phyloP scores from a whole-genome alignment of 2,888 invertebrate species.

The Tetrapedia diversipes region DNA sequence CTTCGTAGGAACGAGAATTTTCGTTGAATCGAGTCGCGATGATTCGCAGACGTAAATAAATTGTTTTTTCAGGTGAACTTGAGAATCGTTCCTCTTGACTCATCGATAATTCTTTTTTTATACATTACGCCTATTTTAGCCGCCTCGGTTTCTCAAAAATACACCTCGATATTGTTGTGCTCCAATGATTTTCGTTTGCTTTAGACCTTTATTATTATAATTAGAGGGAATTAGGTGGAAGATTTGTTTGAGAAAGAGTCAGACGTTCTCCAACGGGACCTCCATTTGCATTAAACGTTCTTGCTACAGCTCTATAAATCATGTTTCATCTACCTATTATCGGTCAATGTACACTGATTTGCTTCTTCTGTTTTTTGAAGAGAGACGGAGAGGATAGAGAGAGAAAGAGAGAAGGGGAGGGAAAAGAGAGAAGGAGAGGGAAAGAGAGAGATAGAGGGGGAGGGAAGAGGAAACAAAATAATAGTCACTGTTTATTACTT shows the following conservation, averaged over 20 bases:
- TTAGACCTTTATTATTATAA: neutral
- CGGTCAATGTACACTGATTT: neutral
- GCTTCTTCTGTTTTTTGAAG: neutral
- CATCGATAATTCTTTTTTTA: neutral
- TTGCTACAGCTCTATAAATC: neutral
- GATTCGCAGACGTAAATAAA: slow-evolving; percentile 28
- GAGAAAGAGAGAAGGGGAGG: no score
- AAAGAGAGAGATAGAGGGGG: no score
- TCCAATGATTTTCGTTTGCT: neutral
- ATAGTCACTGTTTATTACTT: no score
- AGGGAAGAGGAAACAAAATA: neutral
- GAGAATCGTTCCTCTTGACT: neutral
- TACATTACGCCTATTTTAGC: slow-evolving; percentile 30
- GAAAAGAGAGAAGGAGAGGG: no score
- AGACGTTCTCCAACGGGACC: neutral
- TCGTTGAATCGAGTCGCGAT: slow-evolving; percentile 1
- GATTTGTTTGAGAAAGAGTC: neutral
- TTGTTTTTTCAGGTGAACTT: slow-evolving; percentile 57
- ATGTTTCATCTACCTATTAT: neutral
- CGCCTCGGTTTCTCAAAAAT: neutral
- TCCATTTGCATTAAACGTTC: neutral
- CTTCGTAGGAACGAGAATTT: neutral
- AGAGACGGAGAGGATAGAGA: no score
- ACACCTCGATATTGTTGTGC: neutral
- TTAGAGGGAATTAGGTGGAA: neutral